Conservation (phyloP, 2,888 invertebrate species). For the Cloeon dipterum region DNA sequence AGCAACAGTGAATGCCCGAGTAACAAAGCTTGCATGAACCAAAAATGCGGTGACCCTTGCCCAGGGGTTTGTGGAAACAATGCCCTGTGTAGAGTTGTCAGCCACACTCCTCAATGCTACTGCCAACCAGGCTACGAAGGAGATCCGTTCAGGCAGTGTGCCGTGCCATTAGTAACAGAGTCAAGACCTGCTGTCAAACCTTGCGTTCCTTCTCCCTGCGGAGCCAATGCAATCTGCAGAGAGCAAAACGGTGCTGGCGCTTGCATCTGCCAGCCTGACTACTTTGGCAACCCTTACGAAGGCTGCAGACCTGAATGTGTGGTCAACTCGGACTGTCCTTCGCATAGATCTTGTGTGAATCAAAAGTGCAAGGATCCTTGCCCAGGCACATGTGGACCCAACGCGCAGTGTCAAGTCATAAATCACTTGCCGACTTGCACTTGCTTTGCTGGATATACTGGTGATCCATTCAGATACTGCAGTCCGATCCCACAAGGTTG, state of each 20-base stretch:
- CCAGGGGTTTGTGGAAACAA: constrained; percentile 50
- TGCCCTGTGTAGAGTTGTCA: constrained; percentile 49
- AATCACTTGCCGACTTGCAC: constrained; percentile 14
- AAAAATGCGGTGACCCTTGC: constrained; percentile 58
- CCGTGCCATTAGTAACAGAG: not conserved
- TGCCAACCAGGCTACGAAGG: constrained; percentile 52
- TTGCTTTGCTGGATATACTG: constrained; percentile 14
- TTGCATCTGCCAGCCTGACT: constrained; percentile 25
- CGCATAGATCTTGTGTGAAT: constrained; percentile 14
- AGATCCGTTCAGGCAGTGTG: constrained; percentile 46
- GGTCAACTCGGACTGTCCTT: constrained; percentile 14
- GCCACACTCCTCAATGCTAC: constrained; percentile 55
- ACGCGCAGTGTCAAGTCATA: constrained; percentile 13
- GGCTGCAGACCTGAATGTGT: constrained; percentile 13
- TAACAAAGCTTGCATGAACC: constrained; percentile 52
- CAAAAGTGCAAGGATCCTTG: constrained; percentile 16
- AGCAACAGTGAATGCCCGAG: constrained; percentile 44
- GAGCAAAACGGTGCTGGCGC: constrained; percentile 29
- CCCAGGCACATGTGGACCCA: constrained; percentile 12
- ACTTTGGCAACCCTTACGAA: constrained; percentile 17
- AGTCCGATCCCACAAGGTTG: constrained; percentile 2
- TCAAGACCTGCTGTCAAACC: constrained; percentile 7
- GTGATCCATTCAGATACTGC: constrained; percentile 11
- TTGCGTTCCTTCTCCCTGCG: constrained; percentile 10
- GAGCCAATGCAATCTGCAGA: constrained; percentile 13